These are phyloP conservation scores for Sturnus vulgaris DNA, from an alignment of 2,113 vertebrate species.

Conservation along the genomic window DNA sequence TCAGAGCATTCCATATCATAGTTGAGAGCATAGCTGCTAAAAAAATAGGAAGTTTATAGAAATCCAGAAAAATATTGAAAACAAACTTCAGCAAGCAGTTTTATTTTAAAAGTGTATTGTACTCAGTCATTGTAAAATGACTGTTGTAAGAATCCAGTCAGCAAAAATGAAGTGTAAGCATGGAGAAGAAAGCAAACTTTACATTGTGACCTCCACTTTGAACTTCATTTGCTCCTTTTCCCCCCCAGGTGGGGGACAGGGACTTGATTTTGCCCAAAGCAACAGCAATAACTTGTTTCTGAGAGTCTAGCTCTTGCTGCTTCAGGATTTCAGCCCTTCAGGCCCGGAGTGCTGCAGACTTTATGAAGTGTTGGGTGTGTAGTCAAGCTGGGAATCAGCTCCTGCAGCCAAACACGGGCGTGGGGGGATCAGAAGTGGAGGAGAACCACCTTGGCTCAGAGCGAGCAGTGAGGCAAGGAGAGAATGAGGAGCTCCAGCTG, in stretches of 20 bases:
- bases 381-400: neutral
- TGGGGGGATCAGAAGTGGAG: neutral
- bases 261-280: neutral
- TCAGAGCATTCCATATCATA: neutral
- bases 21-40: neutral
- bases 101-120: neutral
- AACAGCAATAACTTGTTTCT: neutral
- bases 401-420: neutral
- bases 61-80: neutral
- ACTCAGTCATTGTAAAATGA: neutral
- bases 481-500: neutral
- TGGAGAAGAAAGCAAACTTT: neutral
- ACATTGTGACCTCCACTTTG: neutral
- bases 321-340: neutral
- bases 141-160: neutral
- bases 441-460: neutral
- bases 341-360: neutral
- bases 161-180: neutral
- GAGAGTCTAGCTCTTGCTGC: neutral
- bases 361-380: constrained; percentile 8
- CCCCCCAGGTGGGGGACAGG: neutral
- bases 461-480: neutral
- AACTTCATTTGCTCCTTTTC: neutral
- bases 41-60: neutral
- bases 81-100: neutral